A percentile compares a stretch with the other conserved stretches of the same genome.
These are phyloP conservation scores for Mohoua ochrocephala DNA, from an alignment of 2,113 vertebrate genomes.

Conservation along the genomic window DNA sequence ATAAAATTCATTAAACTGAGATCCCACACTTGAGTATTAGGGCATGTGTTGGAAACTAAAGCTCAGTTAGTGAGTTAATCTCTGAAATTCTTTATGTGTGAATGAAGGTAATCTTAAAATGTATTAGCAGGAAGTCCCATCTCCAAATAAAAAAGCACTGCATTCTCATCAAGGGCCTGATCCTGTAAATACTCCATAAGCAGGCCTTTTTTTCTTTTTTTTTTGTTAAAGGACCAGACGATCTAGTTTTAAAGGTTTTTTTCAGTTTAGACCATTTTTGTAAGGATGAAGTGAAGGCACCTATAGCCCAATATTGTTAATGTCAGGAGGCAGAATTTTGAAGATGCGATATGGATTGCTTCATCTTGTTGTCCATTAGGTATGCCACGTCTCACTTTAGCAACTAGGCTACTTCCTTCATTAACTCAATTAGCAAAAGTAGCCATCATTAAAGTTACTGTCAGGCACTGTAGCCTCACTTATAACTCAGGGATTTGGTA, in stretches of 20 bases:
- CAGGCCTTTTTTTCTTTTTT: background rate
- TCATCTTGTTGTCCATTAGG: background rate
- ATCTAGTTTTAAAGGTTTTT: background rate
- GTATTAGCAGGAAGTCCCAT: background rate
- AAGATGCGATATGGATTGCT: background rate
- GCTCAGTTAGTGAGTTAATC: conserved; percentile 24
- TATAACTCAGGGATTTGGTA: background rate
- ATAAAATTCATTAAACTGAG: conserved; percentile 35
- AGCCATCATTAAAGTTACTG: background rate
- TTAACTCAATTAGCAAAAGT: background rate
- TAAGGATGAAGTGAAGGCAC: background rate
- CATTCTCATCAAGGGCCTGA: background rate
- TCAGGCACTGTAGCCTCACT: background rate
- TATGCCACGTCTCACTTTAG: background rate
- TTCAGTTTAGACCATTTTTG: background rate
- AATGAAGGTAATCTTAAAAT: background rate
- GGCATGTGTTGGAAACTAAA: background rate
- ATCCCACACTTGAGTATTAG: background rate
- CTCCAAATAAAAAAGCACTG: background rate
- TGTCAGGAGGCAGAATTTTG: background rate
- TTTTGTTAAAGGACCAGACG: background rate
- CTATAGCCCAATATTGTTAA: background rate
- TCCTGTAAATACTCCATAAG: background rate
- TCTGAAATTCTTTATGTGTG: conserved; percentile 19
- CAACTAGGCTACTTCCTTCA: background rate